Evolutionary conservation across 2,888 invertebrate species (phyloP), one percentile per base, ranked within the genome.

Genomic region (Antitype chi): DNA sequence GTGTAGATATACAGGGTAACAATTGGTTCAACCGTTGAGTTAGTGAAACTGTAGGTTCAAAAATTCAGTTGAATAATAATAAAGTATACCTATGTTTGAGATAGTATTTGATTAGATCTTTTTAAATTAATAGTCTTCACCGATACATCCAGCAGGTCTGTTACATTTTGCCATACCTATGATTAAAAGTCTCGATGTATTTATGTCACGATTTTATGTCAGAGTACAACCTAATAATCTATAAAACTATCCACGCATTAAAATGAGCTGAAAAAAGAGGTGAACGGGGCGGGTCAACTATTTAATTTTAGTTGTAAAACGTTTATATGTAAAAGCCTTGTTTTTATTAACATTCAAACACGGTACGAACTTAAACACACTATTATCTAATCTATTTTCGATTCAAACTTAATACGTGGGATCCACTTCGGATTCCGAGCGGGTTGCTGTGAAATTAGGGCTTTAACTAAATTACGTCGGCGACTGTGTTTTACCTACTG

Each of bases 401-500:
- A 83, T 83, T 76, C 74, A 63, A 76, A 75, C 76, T 80, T 80
- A 86, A 79, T 77, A 69, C 75, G 69, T 68, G 66, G 59, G 38
- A 74, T 68, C 53, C 38, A 64, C 60, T 80, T 77, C 55, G 70
- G 78, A 88, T 89, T 85, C 76, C 47, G 81, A 62, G 69, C 63
- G 82, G 78, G 85, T 68, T 69, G 71, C 82, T 78, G 79, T 76
- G 78, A 89, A 92, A 93, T 93, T 91, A 90, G 88, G 89, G 89
- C 82, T 90, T 90, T 91, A 92, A 93, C 91, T 91, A 90, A 92
- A 93, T 94, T 92, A 92, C 89, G 91, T 91, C 80, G 86, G 85
- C 85, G 88, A 59, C 83, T 84, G 85, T 88, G 81, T 89, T 74
- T 90, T 91, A 91, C 89, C 89, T 89, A 85, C 83, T 86, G 92